Conservation (phyloP, 2,113 vertebrate species). For the Caracal caracal region DNA sequence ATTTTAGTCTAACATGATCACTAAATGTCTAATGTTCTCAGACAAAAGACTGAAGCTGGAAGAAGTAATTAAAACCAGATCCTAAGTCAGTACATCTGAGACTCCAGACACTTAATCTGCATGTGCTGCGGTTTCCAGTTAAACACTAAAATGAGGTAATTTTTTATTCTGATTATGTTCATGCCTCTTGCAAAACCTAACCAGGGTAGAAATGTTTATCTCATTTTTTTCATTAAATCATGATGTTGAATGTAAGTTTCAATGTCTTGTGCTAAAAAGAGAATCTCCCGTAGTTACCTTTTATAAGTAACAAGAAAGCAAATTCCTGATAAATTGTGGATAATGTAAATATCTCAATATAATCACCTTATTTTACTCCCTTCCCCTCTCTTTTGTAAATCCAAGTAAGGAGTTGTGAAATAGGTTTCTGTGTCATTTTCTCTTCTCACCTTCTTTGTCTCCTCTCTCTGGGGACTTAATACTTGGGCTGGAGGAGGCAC, state of each 20-base stretch:
- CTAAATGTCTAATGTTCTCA: slow-evolving; percentile 24
- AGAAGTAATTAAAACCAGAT: slow-evolving; percentile 65
- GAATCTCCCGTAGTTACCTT: background rate
- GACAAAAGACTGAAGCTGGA: slow-evolving; percentile 34
- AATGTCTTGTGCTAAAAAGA: slow-evolving; percentile 1
- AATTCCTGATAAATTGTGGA: background rate
- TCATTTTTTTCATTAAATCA: slow-evolving; percentile 57
- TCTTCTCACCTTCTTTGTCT: background rate
- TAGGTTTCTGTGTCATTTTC: background rate
- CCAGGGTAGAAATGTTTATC: background rate
- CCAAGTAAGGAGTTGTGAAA: slow-evolving; percentile 30
- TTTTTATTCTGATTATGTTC: slow-evolving; percentile 50
- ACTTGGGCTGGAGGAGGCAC: background rate
- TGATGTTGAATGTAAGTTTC: background rate
- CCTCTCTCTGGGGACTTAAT: slow-evolving; percentile 34
- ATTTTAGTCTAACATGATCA: slow-evolving; percentile 42
- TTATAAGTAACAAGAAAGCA: slow-evolving; percentile 3
- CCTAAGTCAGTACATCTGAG: slow-evolving; percentile 60
- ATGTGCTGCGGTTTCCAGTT: slow-evolving; percentile 61
- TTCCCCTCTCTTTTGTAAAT: background rate
- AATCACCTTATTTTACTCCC: background rate
- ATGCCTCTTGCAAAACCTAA: slow-evolving; percentile 52
- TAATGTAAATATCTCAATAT: slow-evolving; percentile 25
- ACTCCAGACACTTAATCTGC: background rate
- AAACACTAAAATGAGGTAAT: slow-evolving; percentile 71